Evolutionary conservation across 2,888 invertebrate genomes (phyloP).

Genomic region (Saturnia pavonia): DNA sequence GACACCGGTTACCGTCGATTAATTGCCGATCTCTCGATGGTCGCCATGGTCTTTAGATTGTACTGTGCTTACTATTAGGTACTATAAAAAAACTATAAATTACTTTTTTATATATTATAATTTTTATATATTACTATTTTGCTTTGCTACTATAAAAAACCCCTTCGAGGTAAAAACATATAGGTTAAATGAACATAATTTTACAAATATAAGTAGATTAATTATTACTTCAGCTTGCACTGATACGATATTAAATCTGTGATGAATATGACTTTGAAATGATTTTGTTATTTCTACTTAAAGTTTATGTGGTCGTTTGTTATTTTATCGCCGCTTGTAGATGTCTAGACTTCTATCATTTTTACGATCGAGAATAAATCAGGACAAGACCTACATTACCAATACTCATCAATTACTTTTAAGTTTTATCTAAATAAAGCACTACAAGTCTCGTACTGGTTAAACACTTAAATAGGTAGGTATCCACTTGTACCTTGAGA

Average conservation of each 20-base stretch:
- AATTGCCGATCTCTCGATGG: too few relatives aligned
- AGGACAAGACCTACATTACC: not conserved
- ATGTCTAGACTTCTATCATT: constrained; percentile 31
- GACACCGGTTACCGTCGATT: too few relatives aligned
- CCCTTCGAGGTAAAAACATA: too few relatives aligned
- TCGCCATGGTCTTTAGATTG: too few relatives aligned
- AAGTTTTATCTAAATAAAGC: not conserved
- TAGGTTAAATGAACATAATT: not conserved
- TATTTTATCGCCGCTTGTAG: constrained; percentile 26
- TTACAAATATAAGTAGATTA: not conserved
- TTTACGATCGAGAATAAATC: constrained; percentile 35
- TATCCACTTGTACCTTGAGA: not conserved
- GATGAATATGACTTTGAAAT: constrained; percentile 14
- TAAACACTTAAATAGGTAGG: not conserved
- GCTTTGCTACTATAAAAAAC: too few relatives aligned
- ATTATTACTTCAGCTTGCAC: not conserved
- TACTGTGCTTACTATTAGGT: too few relatives aligned
- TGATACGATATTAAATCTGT: not conserved
- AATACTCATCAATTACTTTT: constrained; percentile 4
- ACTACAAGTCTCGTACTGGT: not conserved
- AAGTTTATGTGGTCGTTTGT: constrained; percentile 23
- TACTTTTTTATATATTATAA: too few relatives aligned
- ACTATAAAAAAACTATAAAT: too few relatives aligned
- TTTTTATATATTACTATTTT: too few relatives aligned
- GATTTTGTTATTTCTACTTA: constrained; percentile 18